A percentile compares a stretch with the other conserved stretches of the same genome.
Evolutionary conservation across 1,140 invertebrate genomes (phyloP).

Genomic region (Drosophila navojoa): DNA sequence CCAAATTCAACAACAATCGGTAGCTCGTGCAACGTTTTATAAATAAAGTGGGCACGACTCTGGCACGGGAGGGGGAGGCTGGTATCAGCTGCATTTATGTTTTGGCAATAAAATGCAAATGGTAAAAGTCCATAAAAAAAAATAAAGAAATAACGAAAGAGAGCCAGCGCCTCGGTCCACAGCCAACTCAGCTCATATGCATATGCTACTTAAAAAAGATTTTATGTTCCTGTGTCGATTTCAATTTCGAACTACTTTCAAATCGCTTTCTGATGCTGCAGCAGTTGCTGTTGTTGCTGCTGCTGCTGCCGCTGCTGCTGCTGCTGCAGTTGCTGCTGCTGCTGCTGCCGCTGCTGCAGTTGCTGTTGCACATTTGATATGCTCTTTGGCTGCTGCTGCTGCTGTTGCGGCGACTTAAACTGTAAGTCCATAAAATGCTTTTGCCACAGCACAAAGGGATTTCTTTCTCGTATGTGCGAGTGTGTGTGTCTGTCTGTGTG

Average conservation of each 20-base stretch:
- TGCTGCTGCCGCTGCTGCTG: conserved; percentile 48
- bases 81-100: conserved; percentile 68
- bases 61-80: background rate
- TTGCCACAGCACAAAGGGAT: conserved; percentile 76
- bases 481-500: conserved; percentile 34
- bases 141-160: conserved; percentile 33
- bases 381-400: conserved; percentile 60
- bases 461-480: conserved; percentile 43
- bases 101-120: conserved; percentile 81
- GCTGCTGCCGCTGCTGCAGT: conserved; percentile 35
- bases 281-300: conserved; percentile 8
- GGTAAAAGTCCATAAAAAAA: conserved; percentile 70
- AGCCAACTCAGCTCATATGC: conserved; percentile 54
- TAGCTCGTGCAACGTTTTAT: conserved; percentile 44
- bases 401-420: conserved; percentile 62
- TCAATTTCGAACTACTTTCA: conserved; percentile 72
- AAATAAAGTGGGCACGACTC: conserved; percentile 38
- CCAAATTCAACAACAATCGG: conserved; percentile 25
- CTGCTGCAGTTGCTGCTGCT: conserved; percentile 25
- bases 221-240: conserved; percentile 65
- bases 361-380: conserved; percentile 72
- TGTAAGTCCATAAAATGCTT: conserved; percentile 80
- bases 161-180: conserved; percentile 35
- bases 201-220: conserved; percentile 73
- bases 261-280: conserved; percentile 52